phyloP scores from a whole-genome alignment of 2,113 vertebrate species.

The Nannospalax galili region DNA sequence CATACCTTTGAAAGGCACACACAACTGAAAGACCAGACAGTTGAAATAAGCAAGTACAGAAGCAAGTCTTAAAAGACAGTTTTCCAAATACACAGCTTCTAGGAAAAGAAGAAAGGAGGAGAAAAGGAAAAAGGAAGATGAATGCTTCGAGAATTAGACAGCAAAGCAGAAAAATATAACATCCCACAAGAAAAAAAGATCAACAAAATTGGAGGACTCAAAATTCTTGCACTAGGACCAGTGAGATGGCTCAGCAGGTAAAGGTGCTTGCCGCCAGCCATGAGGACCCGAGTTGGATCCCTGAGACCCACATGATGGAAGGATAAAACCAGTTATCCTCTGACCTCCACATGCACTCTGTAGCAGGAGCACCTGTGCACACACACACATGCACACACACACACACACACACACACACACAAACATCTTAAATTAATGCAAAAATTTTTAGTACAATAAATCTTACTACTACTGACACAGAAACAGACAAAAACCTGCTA shows the following conservation, averaged over 20 bases:
- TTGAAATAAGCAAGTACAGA: neutral
- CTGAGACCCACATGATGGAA: no score
- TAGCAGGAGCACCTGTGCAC: neutral
- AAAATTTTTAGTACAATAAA: neutral
- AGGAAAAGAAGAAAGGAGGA: neutral
- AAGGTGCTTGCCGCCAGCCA: neutral
- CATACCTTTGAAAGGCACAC: neutral
- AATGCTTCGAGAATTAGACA: neutral
- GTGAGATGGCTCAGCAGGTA: neutral
- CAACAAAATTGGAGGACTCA: neutral
- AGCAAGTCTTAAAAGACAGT: neutral
- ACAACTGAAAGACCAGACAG: neutral
- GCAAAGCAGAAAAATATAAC: neutral
- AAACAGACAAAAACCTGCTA: conserved; percentile 1
- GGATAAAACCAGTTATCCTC: neutral
- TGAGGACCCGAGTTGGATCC: neutral
- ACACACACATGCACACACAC: neutral
- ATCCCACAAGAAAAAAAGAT: neutral
- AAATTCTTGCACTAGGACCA: neutral
- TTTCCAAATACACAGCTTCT: neutral
- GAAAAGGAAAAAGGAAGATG: no score
- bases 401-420: neutral
- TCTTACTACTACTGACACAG: neutral
- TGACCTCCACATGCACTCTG: no score
- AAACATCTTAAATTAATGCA: neutral